These are phyloP conservation scores for Ictalurus punctatus DNA, from an alignment of 2,113 vertebrate species.

Conservation along the genomic window DNA sequence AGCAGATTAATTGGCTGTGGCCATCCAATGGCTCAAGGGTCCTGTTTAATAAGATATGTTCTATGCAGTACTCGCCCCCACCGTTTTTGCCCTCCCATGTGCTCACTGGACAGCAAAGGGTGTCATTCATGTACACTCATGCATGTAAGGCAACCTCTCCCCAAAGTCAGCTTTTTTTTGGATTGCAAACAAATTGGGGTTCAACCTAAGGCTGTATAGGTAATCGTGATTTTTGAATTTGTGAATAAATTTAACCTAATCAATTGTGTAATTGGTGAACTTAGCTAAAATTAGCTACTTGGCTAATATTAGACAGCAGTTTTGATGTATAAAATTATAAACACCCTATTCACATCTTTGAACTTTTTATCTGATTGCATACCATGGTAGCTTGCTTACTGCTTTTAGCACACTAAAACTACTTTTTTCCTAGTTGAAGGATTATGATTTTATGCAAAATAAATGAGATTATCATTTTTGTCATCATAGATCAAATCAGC, in stretches of 20 bases:
- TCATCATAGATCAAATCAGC: too few relatives aligned
- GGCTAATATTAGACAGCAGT: neutral
- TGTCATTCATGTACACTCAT: conserved; percentile 31
- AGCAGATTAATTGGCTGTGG: conserved; percentile 66
- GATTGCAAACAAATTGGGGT: conserved; percentile 29
- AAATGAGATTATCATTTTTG: too few relatives aligned
- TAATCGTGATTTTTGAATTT: neutral
- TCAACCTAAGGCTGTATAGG: neutral
- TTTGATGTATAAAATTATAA: neutral
- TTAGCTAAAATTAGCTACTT: neutral
- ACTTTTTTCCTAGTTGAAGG: too few relatives aligned
- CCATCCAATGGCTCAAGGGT: conserved; percentile 49
- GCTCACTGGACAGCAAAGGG: conserved; percentile 34
- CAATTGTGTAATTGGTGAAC: neutral
- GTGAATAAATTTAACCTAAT: neutral
- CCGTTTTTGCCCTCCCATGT: conserved; percentile 27
- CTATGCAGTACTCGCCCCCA: conserved; percentile 49
- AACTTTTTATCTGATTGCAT: neutral
- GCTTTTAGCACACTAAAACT: too few relatives aligned
- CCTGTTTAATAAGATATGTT: conserved; percentile 66
- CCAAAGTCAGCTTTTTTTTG: conserved; percentile 32
- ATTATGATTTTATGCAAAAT: too few relatives aligned
- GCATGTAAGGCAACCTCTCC: conserved; percentile 31
- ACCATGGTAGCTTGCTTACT: neutral
- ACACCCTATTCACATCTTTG: neutral